Evolutionary conservation across 2,797 vertebrate genomes (phyloP).

Genomic region (Gila robusta): DNA sequence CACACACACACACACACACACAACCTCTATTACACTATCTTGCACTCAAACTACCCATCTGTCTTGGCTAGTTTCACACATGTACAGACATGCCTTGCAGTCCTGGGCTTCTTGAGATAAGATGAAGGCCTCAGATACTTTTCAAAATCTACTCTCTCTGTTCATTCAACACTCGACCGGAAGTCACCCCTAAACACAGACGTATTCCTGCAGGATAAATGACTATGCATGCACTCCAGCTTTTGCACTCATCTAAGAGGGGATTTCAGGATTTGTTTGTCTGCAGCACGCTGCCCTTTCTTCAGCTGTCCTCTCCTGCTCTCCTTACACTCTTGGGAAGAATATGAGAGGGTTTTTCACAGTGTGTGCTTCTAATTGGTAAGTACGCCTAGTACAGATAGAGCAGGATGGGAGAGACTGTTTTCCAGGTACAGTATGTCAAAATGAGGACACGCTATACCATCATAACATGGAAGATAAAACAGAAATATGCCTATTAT

Average conservation of each 20-base stretch:
- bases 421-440: conserved; percentile 20
- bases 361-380: not conserved
- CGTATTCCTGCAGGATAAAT: not conserved
- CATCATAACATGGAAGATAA: not conserved
- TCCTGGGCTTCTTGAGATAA: not conserved
- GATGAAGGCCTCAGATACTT: not conserved
- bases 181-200: not conserved
- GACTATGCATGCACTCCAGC: not conserved
- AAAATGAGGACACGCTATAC: not conserved
- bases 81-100: conserved; percentile 9
- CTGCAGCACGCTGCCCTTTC: conserved; percentile 3
- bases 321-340: conserved; percentile 8
- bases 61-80: not conserved
- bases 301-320: conserved; percentile 23
- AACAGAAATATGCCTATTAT: not conserved
- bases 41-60: not conserved
- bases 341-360: not conserved
- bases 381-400: conserved; percentile 9
- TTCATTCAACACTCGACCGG: not conserved
- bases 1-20: not conserved
- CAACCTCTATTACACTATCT: not conserved
- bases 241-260: conserved; percentile 3
- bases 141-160: not conserved
- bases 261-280: not conserved
- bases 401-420: not conserved